These are phyloP conservation scores for Tachypleus tridentatus DNA, from an alignment of 1,140 invertebrate genomes.

Conservation along the genomic window DNA sequence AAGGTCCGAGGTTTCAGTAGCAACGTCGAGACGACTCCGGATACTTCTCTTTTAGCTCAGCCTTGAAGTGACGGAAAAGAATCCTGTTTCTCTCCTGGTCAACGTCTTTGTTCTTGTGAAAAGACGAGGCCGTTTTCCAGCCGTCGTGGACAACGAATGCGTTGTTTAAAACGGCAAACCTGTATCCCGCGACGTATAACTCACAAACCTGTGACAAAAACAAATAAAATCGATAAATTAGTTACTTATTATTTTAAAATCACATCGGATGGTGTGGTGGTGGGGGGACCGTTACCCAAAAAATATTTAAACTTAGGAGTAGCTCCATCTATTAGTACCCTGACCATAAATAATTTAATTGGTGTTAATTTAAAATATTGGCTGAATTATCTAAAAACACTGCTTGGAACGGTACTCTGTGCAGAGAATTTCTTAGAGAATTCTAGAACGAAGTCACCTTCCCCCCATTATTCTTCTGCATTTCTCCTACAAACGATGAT, in stretches of 20 bases:
- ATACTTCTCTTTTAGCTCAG: conserved; percentile 45
- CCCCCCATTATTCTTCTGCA: no score
- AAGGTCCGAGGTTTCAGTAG: conserved; percentile 29
- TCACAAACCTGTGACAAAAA: conserved; percentile 43
- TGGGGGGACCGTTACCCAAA: no score
- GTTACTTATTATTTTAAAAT: neutral
- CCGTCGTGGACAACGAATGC: conserved; percentile 47
- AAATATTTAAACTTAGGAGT: no score
- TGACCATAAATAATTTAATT: no score
- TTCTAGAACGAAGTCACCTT: no score
- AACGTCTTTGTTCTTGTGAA: conserved; percentile 41
- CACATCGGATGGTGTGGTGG: no score
- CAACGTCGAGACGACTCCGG: conserved; percentile 41
- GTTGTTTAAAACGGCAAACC: conserved; percentile 47
- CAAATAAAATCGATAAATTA: conserved; percentile 6
- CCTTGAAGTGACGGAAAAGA: conserved; percentile 45
- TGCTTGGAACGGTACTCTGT: no score
- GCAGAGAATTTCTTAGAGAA: no score
- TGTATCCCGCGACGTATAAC: conserved; percentile 45
- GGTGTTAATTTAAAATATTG: no score
- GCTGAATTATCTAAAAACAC: no score
- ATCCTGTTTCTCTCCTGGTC: conserved; percentile 41
- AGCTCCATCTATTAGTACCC: no score
- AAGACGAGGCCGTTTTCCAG: conserved; percentile 38
- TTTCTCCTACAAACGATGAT: no score